A percentile compares a stretch with the other conserved stretches of the same genome.
Evolutionary conservation across 2,888 invertebrate species (phyloP).

Genomic region (Augochlorella aurata): DNA sequence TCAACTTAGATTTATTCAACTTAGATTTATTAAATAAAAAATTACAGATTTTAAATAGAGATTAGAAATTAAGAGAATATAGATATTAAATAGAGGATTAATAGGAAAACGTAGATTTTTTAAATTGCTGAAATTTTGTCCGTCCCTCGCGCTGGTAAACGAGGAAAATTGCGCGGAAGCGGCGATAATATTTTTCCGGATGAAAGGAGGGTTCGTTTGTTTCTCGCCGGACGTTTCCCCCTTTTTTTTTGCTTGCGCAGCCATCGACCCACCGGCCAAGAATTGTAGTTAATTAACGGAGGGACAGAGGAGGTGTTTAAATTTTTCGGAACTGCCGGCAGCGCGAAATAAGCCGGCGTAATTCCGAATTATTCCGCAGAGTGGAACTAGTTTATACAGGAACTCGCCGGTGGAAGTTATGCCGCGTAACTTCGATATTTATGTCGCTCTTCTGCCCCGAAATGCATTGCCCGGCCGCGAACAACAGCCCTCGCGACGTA

Average conservation of each 20-base stretch:
- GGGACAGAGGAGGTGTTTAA: slow-evolving; percentile 10
- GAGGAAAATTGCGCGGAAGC: neutral
- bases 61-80: no score
- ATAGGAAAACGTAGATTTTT: no score
- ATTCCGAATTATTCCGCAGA: slow-evolving; percentile 30
- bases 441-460: slow-evolving; percentile 39
- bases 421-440: slow-evolving; percentile 44
- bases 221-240: no score
- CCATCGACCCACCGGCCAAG: neutral
- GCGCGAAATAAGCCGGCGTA: slow-evolving; percentile 26
- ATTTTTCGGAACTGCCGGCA: slow-evolving; percentile 29
- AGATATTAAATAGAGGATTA: no score
- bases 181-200: neutral
- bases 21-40: no score
- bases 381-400: slow-evolving; percentile 34
- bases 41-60: no score
- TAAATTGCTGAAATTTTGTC: no score
- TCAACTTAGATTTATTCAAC: no score
- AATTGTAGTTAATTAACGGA: slow-evolving; percentile 44
- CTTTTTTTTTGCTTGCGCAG: neutral
- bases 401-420: slow-evolving; percentile 26
- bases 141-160: neutral
- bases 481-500: slow-evolving; percentile 36
- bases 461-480: slow-evolving; percentile 31
- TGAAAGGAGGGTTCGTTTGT: neutral